Percentiles rank a stretch among this genome's conserved stretches.
Conservation (phyloP, 2,797 vertebrate species). For the Babyrousa celebensis region DNA sequence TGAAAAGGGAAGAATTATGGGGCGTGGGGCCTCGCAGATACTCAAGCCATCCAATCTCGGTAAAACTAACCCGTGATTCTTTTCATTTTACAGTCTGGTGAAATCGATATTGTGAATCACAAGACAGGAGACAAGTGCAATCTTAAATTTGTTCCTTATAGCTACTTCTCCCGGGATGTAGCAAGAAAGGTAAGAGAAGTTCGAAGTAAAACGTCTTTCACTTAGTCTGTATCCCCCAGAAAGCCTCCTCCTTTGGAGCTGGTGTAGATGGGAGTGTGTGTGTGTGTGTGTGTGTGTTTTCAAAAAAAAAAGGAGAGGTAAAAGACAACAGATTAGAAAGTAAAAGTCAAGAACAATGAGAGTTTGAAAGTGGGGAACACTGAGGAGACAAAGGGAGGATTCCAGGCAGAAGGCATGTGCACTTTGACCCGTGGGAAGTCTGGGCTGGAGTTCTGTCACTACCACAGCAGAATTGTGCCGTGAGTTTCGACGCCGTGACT, state of each 20-base stretch:
- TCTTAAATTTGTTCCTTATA: slow-evolving; percentile 98
- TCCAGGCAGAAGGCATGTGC: background rate
- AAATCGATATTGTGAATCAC: slow-evolving; percentile 98
- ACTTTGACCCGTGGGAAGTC: background rate
- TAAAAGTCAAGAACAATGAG: background rate
- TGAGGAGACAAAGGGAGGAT: background rate
- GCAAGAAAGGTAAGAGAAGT: slow-evolving; percentile 95
- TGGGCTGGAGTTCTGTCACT: background rate
- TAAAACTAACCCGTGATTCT: slow-evolving; percentile 43
- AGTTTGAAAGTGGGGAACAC: background rate
- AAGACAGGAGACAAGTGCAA: slow-evolving; percentile 97
- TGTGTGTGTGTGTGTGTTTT: background rate
- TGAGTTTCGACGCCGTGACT: background rate
- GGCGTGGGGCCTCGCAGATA: background rate
- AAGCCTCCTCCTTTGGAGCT: background rate
- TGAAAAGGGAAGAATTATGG: background rate
- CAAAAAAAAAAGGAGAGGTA: background rate
- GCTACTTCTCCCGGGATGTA: slow-evolving; percentile 98
- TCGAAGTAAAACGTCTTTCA: slow-evolving; percentile 21
- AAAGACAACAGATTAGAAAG: background rate
- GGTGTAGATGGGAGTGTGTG: background rate
- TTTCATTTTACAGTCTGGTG: slow-evolving; percentile 94
- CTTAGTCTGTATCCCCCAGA: background rate
- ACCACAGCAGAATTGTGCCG: background rate
- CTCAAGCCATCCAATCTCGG: background rate